These are phyloP conservation scores for Periplaneta americana DNA, from an alignment of 1,140 invertebrate genomes.

Conservation along the genomic window DNA sequence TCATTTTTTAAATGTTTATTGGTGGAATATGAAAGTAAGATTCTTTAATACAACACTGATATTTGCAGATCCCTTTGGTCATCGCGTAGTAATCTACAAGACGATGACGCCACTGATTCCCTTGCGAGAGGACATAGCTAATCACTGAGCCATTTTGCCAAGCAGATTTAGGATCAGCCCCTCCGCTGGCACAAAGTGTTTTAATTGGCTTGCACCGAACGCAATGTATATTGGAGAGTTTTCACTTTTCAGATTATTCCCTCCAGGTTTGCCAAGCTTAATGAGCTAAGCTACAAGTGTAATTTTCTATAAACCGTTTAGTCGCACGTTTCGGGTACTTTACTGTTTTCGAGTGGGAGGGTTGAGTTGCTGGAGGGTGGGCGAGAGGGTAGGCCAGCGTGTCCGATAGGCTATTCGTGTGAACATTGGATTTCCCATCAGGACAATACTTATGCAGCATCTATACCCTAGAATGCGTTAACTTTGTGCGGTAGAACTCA, in stretches of 20 bases:
- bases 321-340: not conserved
- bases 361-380: not conserved
- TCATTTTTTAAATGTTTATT: too few relatives aligned
- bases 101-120: too few relatives aligned
- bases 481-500: too few relatives aligned
- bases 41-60: too few relatives aligned
- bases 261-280: not conserved
- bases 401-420: not conserved
- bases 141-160: not conserved
- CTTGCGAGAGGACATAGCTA: not conserved
- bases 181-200: not conserved
- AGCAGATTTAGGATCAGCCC: not conserved
- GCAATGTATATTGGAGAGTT: not conserved
- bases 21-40: too few relatives aligned
- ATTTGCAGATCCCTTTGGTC: too few relatives aligned
- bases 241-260: not conserved
- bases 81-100: too few relatives aligned
- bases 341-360: not conserved
- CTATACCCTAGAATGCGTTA: not conserved
- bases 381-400: too few relatives aligned
- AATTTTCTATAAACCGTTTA: not conserved
- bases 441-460: not conserved
- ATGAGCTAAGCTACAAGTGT: not conserved
- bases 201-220: not conserved
- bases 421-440: not conserved